These are phyloP conservation scores for Sialia sialis DNA, from an alignment of 2,113 vertebrate genomes.

Conservation along the genomic window DNA sequence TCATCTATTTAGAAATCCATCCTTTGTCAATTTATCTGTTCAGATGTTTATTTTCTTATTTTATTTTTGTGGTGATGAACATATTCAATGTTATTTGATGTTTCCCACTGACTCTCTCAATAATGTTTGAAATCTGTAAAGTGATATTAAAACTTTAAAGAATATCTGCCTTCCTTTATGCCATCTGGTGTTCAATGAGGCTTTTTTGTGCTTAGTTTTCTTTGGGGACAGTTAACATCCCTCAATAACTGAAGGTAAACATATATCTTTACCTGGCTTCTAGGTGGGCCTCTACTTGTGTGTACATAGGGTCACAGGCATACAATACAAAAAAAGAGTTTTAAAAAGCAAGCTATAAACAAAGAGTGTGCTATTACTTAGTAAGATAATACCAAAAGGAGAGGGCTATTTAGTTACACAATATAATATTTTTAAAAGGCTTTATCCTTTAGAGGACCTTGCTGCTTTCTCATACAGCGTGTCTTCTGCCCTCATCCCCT, in stretches of 20 bases:
- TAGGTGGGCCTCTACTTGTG: neutral
- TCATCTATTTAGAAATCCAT: neutral
- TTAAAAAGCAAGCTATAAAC: rapidly evolving
- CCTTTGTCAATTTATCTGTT: neutral
- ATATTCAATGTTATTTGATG: neutral
- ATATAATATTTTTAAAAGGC: neutral
- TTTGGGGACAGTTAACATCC: neutral
- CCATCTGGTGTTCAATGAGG: neutral
- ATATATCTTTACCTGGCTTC: neutral
- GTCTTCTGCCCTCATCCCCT: neutral
- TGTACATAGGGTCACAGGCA: neutral
- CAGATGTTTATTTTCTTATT: neutral
- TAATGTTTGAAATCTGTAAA: neutral
- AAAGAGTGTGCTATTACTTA: neutral
- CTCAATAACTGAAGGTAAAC: neutral
- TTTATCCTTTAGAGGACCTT: neutral
- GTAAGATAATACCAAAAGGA: neutral
- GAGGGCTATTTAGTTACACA: neutral
- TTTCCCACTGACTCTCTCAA: neutral
- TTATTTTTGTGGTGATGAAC: neutral
- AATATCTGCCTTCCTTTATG: neutral
- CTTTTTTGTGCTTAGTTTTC: neutral
- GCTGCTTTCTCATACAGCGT: neutral
- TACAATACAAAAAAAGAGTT: neutral
- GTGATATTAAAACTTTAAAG: neutral